phyloP scores from a whole-genome alignment of 2,113 vertebrate species.

The Drymodes brunneopygia region DNA sequence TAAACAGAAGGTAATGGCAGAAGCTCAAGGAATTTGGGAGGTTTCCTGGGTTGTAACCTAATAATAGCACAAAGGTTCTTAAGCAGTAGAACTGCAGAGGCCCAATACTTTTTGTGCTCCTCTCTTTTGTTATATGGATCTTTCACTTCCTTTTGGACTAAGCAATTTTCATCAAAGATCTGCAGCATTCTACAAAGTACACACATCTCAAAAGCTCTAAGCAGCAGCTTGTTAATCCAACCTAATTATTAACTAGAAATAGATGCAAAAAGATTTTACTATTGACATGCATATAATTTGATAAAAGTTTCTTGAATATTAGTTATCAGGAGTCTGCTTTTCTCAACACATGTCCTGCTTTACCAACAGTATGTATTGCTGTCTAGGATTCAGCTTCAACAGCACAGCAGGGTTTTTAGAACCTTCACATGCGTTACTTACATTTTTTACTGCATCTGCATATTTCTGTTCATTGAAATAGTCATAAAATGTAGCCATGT shows the following conservation, averaged over 20 bases:
- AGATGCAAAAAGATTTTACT: not conserved
- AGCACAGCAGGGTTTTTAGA: not conserved
- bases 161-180: not conserved
- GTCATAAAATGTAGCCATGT: slow-evolving; percentile 96
- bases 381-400: not conserved
- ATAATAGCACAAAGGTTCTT: not conserved
- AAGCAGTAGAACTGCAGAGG: not conserved
- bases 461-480: slow-evolving; percentile 99
- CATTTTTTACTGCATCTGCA: slow-evolving; percentile 96
- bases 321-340: not conserved
- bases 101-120: not conserved
- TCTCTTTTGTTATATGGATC: not conserved
- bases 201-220: not conserved
- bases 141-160: not conserved
- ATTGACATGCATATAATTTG: not conserved
- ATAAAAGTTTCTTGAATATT: not conserved
- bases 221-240: not conserved
- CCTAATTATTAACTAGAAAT: not conserved
- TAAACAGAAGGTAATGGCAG: not conserved
- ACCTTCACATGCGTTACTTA: slow-evolving; percentile 67
- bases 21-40: not conserved
- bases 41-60: not conserved
- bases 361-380: not conserved
- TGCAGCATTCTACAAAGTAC: not conserved
- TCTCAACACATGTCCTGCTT: not conserved